phyloP scores from a whole-genome alignment of 1,140 invertebrate species.

The Vanessa atalanta region DNA sequence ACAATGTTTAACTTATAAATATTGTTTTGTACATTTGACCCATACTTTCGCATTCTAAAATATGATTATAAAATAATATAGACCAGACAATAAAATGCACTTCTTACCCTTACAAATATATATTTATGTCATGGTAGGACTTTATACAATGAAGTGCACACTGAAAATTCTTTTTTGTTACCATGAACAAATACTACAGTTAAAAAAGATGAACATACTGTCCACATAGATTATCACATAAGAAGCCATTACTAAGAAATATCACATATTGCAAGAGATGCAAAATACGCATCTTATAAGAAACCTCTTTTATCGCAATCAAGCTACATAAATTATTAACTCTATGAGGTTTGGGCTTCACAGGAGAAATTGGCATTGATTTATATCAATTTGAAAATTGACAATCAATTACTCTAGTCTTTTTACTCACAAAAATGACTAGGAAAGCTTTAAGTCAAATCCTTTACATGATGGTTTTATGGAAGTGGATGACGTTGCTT shows the following conservation, averaged over 20 bases:
- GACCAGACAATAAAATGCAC: not conserved
- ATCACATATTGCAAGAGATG: conserved; percentile 36
- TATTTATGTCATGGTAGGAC: conserved; percentile 13
- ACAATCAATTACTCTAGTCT: conserved; percentile 23
- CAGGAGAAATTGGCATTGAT: conserved; percentile 2
- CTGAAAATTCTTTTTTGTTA: conserved; percentile 1
- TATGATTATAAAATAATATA: not conserved
- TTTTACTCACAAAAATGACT: conserved; percentile 39
- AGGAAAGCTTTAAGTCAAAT: conserved; percentile 23
- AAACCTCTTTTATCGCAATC: conserved; percentile 6
- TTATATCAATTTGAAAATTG: conserved; percentile 2
- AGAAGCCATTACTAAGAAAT: conserved; percentile 23
- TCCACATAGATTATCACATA: conserved; percentile 18
- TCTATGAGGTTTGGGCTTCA: conserved; percentile 2
- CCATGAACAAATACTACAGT: not conserved
- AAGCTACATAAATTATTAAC: conserved; percentile 9
- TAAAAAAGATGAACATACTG: not conserved
- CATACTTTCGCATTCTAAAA: conserved; percentile 19
- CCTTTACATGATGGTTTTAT: conserved; percentile 29
- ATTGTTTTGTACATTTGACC: conserved; percentile 35
- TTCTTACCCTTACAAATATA: not conserved
- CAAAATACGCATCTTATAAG: conserved; percentile 20
- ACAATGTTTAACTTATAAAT: conserved; percentile 25
- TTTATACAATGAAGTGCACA: conserved; percentile 2
- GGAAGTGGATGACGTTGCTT: conserved; percentile 46